Evolutionary conservation across 2,888 invertebrate species (phyloP), one percentile per base, ranked within the genome.

Genomic region (Ceramica pisi): DNA sequence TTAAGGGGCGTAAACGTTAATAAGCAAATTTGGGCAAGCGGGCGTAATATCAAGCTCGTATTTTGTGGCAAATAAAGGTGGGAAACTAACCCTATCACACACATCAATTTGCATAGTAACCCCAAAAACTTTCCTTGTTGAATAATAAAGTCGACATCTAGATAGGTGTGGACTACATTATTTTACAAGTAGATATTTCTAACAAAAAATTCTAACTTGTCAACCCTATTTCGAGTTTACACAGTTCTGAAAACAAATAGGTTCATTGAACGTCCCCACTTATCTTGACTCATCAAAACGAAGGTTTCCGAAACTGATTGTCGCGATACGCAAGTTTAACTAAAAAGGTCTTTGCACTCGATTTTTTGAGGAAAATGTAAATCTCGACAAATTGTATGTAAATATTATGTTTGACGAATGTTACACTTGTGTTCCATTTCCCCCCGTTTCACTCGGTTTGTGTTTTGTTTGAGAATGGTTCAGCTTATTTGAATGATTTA

Each of bases 201-300:
- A 2, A 12, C 8, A 26, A 26, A 31, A 55, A 38, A n/a, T 14
- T 14, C 38, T 21, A 38, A 7, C 3, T 44, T 46, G 61, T 59
- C 64, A 78, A 67, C 79, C 71, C 67, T 69, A 72, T 23, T 19
- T 12, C 26, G n/a, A 55, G 65, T 57, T 74, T 21, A 31, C 31
- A 55, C 16, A 56, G 21, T 7, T 21, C 69, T 67, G 64, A 70
- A 64, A 69, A 70, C 46, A 44, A 59, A 67, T 57, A 72, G n/a
- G 77, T 77, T 81, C 81, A 59, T 73, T 68, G 79, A 80, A 80
- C 79, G 79, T 81, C 72, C 31, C 51, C 67, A 75, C 71, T 66
- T 77, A 81, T 81, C 72, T 73, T 66, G 65, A 55, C 23, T 41
- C 57, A 26, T 55, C 70, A 72, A 56, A 23, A 35, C 63, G 57